Evolutionary conservation across 2,888 invertebrate species (phyloP).

Genomic region (Thelaira solivaga): DNA sequence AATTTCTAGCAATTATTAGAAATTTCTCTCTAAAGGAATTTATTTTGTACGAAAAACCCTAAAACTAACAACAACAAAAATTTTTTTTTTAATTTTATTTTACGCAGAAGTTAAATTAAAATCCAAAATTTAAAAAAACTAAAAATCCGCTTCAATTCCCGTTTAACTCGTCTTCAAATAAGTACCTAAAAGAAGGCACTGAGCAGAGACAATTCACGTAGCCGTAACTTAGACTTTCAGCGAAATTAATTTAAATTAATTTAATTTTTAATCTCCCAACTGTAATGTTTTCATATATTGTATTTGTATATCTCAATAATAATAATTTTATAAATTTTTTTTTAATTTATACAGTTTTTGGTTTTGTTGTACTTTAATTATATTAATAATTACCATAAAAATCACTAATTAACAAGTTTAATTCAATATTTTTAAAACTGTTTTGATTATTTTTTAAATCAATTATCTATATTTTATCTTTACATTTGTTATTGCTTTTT

Average conservation of each 20-base stretch:
- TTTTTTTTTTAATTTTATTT: too few species aligned
- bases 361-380: not conserved
- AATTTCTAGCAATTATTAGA: too few species aligned
- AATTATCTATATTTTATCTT: not conserved
- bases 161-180: not conserved
- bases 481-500: not conserved
- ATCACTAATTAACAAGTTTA: not conserved
- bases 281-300: too few species aligned
- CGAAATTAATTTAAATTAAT: too few species aligned
- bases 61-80: too few species aligned
- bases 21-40: too few species aligned
- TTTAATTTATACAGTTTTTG: not conserved
- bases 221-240: not conserved
- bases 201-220: not conserved
- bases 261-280: not conserved
- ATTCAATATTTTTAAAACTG: not conserved
- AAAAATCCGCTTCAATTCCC: too few species aligned
- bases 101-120: too few species aligned
- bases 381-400: conserved; percentile 37
- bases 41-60: too few species aligned
- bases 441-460: not conserved
- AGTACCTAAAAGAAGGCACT: conserved; percentile 17
- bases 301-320: too few species aligned
- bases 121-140: too few species aligned
- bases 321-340: not conserved